phyloP scores from a whole-genome alignment of 37 sponge, comb jelly and placozoan genomes.

The Geodia barretti region DNA sequence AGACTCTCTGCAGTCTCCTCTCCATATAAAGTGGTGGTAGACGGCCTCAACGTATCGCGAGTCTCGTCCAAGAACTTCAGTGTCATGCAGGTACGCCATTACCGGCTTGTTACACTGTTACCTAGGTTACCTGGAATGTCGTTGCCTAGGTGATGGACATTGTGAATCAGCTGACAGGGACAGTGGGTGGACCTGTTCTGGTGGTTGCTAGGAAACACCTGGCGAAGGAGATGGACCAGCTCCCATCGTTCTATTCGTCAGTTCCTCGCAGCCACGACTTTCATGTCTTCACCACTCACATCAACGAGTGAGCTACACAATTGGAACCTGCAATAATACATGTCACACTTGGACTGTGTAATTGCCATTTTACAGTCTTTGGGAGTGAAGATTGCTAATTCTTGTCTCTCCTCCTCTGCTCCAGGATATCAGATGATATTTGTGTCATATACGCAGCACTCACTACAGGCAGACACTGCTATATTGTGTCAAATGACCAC shows the following conservation, averaged over 20 bases:
- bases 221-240: too few species aligned
- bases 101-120: not conserved
- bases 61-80: too few species aligned
- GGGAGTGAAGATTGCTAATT: not conserved
- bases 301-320: not conserved
- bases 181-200: not conserved
- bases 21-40: too few species aligned
- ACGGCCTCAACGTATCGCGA: too few species aligned
- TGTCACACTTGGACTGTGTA: too few species aligned
- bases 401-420: not conserved
- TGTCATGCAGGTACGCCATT: not conserved
- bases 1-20: too few species aligned
- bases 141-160: not conserved
- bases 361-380: too few species aligned
- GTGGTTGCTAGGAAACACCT: conserved; percentile 1
- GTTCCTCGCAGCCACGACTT: not conserved
- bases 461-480: not conserved
- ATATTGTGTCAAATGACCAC: conserved; percentile 14
- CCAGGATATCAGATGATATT: conserved; percentile 27
- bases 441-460: conserved; percentile 13
- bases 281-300: not conserved
- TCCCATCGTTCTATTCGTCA: not conserved
- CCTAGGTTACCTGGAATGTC: not conserved
- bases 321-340: not conserved
- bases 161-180: not conserved